phyloP scores from a whole-genome alignment of 2,797 vertebrate genomes.

The Australoheros facetus region DNA sequence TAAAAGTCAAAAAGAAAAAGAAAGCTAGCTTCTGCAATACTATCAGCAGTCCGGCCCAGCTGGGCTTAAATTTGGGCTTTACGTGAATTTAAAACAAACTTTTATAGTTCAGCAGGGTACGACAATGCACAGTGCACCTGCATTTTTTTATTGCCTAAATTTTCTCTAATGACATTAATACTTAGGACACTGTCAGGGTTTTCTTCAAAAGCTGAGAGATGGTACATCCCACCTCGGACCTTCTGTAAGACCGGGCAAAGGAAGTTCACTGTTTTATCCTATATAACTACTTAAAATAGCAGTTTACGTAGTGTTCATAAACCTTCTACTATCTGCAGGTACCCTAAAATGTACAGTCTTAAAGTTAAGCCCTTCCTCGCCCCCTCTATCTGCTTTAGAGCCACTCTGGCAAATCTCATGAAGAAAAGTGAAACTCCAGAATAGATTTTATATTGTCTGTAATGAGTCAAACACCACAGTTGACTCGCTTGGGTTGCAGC shows the following conservation, averaged over 20 bases:
- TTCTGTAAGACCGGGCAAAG: background rate
- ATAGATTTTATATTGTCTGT: conserved; percentile 62
- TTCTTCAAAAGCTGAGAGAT: background rate
- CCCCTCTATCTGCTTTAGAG: background rate
- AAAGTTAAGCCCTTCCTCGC: background rate
- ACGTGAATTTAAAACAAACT: background rate
- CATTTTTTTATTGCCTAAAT: background rate
- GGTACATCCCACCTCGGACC: background rate
- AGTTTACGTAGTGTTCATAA: background rate
- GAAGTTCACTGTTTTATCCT: background rate
- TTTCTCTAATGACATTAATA: background rate
- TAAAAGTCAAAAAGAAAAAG: background rate
- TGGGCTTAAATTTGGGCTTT: no score
- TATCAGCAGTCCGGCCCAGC: background rate
- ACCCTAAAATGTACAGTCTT: background rate
- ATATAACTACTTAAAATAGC: background rate
- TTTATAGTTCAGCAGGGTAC: background rate
- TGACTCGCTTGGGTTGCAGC: conserved; percentile 73
- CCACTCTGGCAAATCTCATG: conserved; percentile 6
- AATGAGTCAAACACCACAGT: conserved; percentile 68
- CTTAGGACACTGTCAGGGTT: background rate
- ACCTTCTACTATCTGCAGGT: background rate
- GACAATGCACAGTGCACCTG: background rate
- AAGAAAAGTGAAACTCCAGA: conserved; percentile 65
- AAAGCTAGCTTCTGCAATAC: background rate